Base-by-base conservation (phyloP, 2,113 vertebrate genomes). In the Illadopsis cleaveri region DNA sequence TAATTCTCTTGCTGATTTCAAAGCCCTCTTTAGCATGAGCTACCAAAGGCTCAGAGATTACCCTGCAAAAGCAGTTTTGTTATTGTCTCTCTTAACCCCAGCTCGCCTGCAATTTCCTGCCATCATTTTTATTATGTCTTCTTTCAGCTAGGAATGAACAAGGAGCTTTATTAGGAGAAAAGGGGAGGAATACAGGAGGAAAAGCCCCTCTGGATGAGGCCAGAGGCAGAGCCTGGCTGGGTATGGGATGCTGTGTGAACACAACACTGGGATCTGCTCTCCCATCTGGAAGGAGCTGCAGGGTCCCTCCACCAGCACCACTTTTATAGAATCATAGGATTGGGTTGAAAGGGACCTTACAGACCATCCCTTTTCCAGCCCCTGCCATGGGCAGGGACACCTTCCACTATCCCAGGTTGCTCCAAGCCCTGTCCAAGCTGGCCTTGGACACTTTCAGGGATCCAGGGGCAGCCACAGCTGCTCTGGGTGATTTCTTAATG, bases 1-100 rank as follows among this genome's bases (percentile, higher is more conserved):
- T 94, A 93, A 96, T 96, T 96, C 94, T 96, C 90, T 87, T 77
- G 87, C 84, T 93, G 94, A 87, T 95, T 93, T 75, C 15, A 4
- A 76, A 87, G 81, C 62, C 78, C 66, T 93, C 84, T 90, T 93
- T 93, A 85, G 53, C 80, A 30, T 30, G 48, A 93, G 56, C 66
- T 96, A 85, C 89, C 78, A 54, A 69, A 82, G 75, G 73, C 40
- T 84, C 4, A 8, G 51, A 65, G 78, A 82, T 96, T 91, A 72
- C 61, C 91, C 84, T 64, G 77, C 65, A 87, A 90, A 95, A 93
- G 90, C 78, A 65, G 82, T 58, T 93, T 53, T 48, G 75, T 87
- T 93, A 82, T 80, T 96, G 93, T 90, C 82, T 96, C 84, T 95
- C 85, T 94, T 91, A 94, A 95, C 93, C 78, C 77, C 61, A 60